Percentiles rank a stretch among this genome's conserved stretches.
phyloP scores from a whole-genome alignment of 1,140 invertebrate species.

The Drosophila hydei region DNA sequence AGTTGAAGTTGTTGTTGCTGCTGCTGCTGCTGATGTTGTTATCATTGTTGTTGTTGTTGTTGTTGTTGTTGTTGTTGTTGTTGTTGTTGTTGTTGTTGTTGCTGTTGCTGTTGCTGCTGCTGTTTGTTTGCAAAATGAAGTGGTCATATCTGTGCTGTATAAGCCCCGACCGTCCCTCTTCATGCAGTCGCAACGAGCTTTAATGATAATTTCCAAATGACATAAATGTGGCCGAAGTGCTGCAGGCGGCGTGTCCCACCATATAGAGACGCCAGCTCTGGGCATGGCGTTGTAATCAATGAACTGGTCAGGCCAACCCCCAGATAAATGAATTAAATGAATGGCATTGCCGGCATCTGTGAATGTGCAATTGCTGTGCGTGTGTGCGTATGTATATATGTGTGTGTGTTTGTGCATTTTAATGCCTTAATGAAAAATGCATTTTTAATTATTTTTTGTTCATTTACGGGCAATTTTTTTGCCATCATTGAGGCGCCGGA shows the following conservation, averaged over 20 bases:
- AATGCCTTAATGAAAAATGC: constrained; percentile 81
- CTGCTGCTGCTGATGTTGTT: constrained; percentile 6
- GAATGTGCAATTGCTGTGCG: constrained; percentile 21
- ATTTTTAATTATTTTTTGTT: constrained; percentile 82
- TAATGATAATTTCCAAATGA: constrained; percentile 81
- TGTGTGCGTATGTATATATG: constrained; percentile 1
- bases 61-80: constrained; percentile 37
- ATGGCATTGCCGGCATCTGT: constrained; percentile 46
- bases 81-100: constrained; percentile 23
- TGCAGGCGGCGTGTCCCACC: background rate
- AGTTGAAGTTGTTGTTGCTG: constrained; percentile 28
- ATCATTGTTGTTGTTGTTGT: constrained; percentile 3
- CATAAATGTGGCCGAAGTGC: constrained; percentile 61
- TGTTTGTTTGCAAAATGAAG: constrained; percentile 73
- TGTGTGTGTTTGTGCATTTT: constrained; percentile 48
- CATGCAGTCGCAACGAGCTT: constrained; percentile 38
- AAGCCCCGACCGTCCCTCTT: background rate
- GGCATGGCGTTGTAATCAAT: constrained; percentile 35
- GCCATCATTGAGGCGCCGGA: constrained; percentile 29
- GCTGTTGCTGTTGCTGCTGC: constrained; percentile 30
- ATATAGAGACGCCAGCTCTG: background rate
- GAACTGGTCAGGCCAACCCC: constrained; percentile 41
- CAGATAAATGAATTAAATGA: constrained; percentile 81
- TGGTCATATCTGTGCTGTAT: constrained; percentile 66
- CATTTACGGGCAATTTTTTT: constrained; percentile 62